These are phyloP conservation scores for Mus caroli DNA, from an alignment of 2,797 vertebrate species.

Conservation along the genomic window DNA sequence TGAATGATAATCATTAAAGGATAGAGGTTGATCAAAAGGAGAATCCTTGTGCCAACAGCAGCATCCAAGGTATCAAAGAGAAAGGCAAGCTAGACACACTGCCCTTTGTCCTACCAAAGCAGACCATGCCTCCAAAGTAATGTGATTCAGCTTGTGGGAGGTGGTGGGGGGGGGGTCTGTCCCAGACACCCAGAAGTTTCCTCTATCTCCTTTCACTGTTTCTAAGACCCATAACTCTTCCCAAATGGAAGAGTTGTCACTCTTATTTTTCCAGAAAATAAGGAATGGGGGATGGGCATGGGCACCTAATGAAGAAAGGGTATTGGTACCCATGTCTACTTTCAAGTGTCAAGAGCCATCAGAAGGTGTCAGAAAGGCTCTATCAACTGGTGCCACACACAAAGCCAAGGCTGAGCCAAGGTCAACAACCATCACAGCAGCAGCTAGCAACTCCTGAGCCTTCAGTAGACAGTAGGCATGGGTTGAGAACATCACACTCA, in stretches of 20 bases:
- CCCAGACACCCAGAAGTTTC: neutral
- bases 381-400: neutral
- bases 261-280: neutral
- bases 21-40: neutral
- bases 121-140: neutral
- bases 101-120: neutral
- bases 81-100: neutral
- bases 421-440: neutral
- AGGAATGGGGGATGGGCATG: neutral
- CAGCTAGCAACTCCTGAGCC: neutral
- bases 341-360: neutral
- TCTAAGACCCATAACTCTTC: neutral
- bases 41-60: neutral
- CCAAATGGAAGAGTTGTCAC: neutral
- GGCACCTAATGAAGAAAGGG: neutral
- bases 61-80: neutral
- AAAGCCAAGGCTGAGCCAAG: constrained; percentile 18
- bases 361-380: neutral
- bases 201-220: neutral
- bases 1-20: neutral
- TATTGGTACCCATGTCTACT: neutral
- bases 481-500: neutral
- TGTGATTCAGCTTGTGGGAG: neutral
- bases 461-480: neutral
- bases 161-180: rapidly evolving